Evolutionary conservation across 2,888 invertebrate genomes (phyloP), one percentile per base, ranked within the genome.

Genomic region (Philaethria dido): DNA sequence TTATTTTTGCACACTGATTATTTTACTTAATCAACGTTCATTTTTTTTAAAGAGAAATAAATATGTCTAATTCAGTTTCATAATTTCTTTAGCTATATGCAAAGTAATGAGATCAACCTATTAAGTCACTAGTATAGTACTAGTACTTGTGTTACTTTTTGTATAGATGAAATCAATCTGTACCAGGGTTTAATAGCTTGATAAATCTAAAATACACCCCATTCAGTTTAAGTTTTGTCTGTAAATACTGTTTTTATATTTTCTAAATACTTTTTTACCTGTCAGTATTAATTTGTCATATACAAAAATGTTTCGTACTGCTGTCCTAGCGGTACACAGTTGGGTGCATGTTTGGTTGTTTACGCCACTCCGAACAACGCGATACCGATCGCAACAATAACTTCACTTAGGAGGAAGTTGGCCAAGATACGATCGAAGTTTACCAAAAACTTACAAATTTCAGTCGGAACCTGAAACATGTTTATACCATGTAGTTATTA

Each of bases 351-450:
- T 68, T 63, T 68, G 62, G 55, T 69, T 70, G 70, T 70, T 70
- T 70, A 50, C 64, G 42, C 42, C 67, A 63, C 65, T 62, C 44
- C 61, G 63, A 25, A 52, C 54, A 55, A 14, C 47, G 36, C 22
- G 69, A 69, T 69, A 63, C 61, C 20, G 52, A 70, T 69, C 63
- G 60, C 63, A 66, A 67, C 52, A 64, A 55, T 66, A 66, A 70
- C 55, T 69, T 69, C 61, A 62, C 60, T 69, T 57, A 67, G 57
- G 22, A 29, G 69, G 48, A 67, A 61, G 60, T 60, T 33, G 62
- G 16, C 25, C 4, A 45, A 61, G 69, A 64, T 67, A 66, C 20
- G 0, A 69, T 69, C 69, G 62, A n/a, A 67, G 61, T 64, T 64
- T 65, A 65, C 50, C 50, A 48, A 60, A 69, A 69, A 45, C 50